Percentiles rank a stretch among this genome's conserved stretches.
These are phyloP conservation scores for Meleagris gallopavo DNA, from an alignment of 2,113 vertebrate genomes.

Conservation along the genomic window DNA sequence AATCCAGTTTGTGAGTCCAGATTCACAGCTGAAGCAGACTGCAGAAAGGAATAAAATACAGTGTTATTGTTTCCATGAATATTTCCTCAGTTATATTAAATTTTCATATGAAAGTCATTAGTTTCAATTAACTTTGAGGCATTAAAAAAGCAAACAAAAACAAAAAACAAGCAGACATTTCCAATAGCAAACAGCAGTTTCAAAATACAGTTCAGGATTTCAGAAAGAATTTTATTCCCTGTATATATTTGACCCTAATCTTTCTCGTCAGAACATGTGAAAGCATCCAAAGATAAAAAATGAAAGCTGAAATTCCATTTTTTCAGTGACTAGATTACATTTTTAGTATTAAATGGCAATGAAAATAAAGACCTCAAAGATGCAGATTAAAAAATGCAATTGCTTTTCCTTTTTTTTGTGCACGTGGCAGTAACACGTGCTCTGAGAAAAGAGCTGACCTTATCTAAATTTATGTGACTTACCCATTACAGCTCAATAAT, in stretches of 20 bases:
- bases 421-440: not conserved
- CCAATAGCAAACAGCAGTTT: not conserved
- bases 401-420: not conserved
- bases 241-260: slow-evolving; percentile 5
- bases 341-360: slow-evolving; percentile 9
- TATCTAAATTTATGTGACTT: not conserved
- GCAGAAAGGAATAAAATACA: not conserved
- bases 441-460: not conserved
- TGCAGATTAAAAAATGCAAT: slow-evolving; percentile 21
- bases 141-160: not conserved
- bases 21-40: not conserved
- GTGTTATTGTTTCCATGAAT: not conserved
- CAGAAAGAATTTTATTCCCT: not conserved
- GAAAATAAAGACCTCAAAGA: not conserved
- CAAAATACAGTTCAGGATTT: not conserved
- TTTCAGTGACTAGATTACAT: not conserved
- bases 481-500: not conserved
- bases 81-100: not conserved
- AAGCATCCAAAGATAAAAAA: slow-evolving; percentile 39
- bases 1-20: not conserved
- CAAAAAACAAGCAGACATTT: not conserved
- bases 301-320: slow-evolving; percentile 32
- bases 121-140: not conserved
- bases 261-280: not conserved
- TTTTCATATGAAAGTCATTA: not conserved